phyloP scores from a whole-genome alignment of 2,113 vertebrate species.

The Sebastes schlegelii region DNA sequence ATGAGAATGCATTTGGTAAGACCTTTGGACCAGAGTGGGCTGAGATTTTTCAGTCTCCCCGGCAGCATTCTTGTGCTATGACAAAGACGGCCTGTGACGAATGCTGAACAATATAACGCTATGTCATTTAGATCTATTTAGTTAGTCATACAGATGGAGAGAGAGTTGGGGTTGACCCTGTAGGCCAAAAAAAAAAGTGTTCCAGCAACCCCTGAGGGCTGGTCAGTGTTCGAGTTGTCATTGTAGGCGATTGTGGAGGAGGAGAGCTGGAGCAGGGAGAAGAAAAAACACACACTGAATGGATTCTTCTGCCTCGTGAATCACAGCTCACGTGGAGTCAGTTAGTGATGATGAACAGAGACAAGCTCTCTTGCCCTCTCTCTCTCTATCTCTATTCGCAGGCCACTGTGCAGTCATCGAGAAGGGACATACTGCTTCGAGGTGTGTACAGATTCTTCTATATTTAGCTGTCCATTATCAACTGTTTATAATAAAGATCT shows the following conservation, averaged over 20 bases:
- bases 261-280: conserved; percentile 51
- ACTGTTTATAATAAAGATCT: conserved; percentile 35
- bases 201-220: conserved; percentile 49
- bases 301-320: conserved; percentile 62
- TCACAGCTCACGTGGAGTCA: conserved; percentile 67
- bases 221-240: conserved; percentile 46
- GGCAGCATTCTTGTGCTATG: conserved; percentile 45
- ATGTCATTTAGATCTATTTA: conserved; percentile 17
- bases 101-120: conserved; percentile 43
- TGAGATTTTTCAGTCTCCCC: conserved; percentile 24
- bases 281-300: conserved; percentile 1
- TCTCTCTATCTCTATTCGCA: conserved; percentile 38
- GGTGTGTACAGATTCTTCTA: conserved; percentile 49
- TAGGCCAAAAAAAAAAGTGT: conserved; percentile 42
- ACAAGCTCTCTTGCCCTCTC: not conserved
- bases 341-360: conserved; percentile 58
- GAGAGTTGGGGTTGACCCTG: conserved; percentile 21
- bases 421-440: conserved; percentile 7
- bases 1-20: conserved; percentile 2
- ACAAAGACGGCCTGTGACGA: conserved; percentile 18
- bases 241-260: conserved; percentile 44
- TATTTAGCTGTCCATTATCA: conserved; percentile 48
- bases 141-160: conserved; percentile 40
- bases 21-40: conserved; percentile 23
- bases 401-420: conserved; percentile 33